Evolutionary conservation across 2,888 invertebrate species (phyloP).

Genomic region (Drosophila pseudotakahashii): DNA sequence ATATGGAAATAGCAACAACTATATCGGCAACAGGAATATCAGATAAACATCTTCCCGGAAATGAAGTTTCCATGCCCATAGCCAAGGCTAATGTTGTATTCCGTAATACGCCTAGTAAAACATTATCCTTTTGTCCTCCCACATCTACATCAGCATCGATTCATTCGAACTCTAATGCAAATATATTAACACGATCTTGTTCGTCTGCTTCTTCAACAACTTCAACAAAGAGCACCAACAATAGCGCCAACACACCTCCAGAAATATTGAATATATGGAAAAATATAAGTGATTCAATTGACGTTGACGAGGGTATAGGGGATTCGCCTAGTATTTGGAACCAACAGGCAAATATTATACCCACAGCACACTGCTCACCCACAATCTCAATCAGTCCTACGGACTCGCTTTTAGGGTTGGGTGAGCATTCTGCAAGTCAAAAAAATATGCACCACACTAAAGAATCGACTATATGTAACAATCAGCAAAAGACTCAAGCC

Average conservation of each 20-base stretch:
- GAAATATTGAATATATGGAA: slow-evolving; percentile 94
- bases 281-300: slow-evolving; percentile 86
- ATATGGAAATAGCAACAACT: slow-evolving; percentile 13
- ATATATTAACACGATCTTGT: slow-evolving; percentile 85
- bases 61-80: slow-evolving; percentile 23
- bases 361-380: slow-evolving; percentile 78
- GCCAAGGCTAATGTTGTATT: slow-evolving; percentile 35
- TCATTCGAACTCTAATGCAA: slow-evolving; percentile 27
- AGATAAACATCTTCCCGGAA: slow-evolving; percentile 36
- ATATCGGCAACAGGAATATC: background rate
- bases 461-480: slow-evolving; percentile 13
- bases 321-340: slow-evolving; percentile 94
- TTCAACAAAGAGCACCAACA: slow-evolving; percentile 86
- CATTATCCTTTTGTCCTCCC: slow-evolving; percentile 54
- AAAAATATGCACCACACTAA: slow-evolving; percentile 14
- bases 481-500: slow-evolving; percentile 9
- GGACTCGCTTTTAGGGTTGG: slow-evolving; percentile 86
- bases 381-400: slow-evolving; percentile 86
- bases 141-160: slow-evolving; percentile 24
- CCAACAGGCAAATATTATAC: slow-evolving; percentile 83
- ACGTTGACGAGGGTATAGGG: slow-evolving; percentile 93
- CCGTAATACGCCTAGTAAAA: slow-evolving; percentile 36
- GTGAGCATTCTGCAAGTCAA: slow-evolving; percentile 19
- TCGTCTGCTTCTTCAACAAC: slow-evolving; percentile 88
- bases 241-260: slow-evolving; percentile 81